A percentile compares a stretch with the other conserved stretches of the same genome.
These are phyloP conservation scores for Agriotes lineatus DNA, from an alignment of 2,888 invertebrate species.

Conservation along the genomic window DNA sequence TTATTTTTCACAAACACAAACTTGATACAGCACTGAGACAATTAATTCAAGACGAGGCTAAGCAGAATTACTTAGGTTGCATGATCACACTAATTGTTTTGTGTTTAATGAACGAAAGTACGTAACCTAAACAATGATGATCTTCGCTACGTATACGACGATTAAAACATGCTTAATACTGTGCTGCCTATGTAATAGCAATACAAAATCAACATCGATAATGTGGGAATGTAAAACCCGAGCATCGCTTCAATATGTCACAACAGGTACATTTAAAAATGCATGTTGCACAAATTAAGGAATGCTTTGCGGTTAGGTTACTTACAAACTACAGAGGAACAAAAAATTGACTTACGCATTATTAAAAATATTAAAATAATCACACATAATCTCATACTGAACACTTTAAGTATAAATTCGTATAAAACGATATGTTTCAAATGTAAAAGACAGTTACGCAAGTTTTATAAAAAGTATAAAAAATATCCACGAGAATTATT, in stretches of 20 bases:
- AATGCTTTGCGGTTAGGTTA: neutral
- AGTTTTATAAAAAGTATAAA: slow-evolving; percentile 31
- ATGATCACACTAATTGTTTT: too few relatives aligned
- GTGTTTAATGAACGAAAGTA: too few relatives aligned
- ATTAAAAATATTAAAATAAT: neutral
- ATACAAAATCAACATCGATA: too few relatives aligned
- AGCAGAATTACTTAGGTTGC: too few relatives aligned
- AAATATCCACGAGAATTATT: slow-evolving; percentile 25
- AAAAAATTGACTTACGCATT: neutral
- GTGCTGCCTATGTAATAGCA: neutral
- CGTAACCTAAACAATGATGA: neutral
- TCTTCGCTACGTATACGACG: neutral
- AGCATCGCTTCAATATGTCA: slow-evolving; percentile 9
- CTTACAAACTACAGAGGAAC: neutral
- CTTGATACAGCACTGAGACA: too few relatives aligned
- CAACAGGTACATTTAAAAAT: slow-evolving; percentile 2
- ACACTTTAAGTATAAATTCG: slow-evolving; percentile 2
- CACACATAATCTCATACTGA: neutral
- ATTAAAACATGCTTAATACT: neutral
- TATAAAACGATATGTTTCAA: slow-evolving; percentile 31
- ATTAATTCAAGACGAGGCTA: too few relatives aligned
- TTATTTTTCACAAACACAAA: too few relatives aligned
- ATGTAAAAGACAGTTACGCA: slow-evolving; percentile 21
- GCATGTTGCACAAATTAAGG: slow-evolving; percentile 22
- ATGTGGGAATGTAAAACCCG: neutral